Evolutionary conservation across 2,888 invertebrate genomes (phyloP), one percentile per base, ranked within the genome.

Genomic region (Pristionchus entomophagus): DNA sequence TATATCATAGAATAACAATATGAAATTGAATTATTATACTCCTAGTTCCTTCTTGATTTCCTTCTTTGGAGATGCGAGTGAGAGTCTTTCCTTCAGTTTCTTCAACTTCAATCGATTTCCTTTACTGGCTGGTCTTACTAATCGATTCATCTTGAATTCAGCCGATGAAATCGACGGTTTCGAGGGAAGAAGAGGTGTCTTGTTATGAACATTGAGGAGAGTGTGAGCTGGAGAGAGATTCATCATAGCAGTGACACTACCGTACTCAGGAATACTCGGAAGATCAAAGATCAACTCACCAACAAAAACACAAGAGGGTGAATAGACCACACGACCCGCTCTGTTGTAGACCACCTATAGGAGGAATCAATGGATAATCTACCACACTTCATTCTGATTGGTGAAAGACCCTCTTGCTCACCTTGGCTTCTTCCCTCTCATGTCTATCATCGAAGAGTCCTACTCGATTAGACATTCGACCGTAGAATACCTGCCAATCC

Each of bases 201-300:
- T 80, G 51, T 88, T 88, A 45, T 87, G 84, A 14, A 86, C 86
- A 38, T 88, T 88, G n/a, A 88, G 73, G 4, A 88, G 82, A 19
- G 86, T 88, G 45, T 88, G 88, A 17, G 88, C 88, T 88, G 84
- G 69, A 88, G 65, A 65, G 65, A 32, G 56, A 56, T 56, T 22
- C 8, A 56, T 5, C 17, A n/a, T 22, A n/a, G 5, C 22, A 56
- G 22, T 22, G 56, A 56, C 22, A 45, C n/a, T 53, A 4, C 4
- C 53, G 4, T 53, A 14, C 22, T 12, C 14, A 51, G 26, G n/a
- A 29, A 29, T 26, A 29, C 1, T 5, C 22, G 5, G 35, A n/a
- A 45, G 2, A n/a, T 77, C 22, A 51, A 53, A 29, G 29, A 56
- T 1, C 22, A 45, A 81, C 81, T 53, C 12, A 83, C 83, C 83